These are phyloP conservation scores for Branchipolynoe longqiensis DNA, from an alignment of 2,888 invertebrate genomes.

Conservation along the genomic window DNA sequence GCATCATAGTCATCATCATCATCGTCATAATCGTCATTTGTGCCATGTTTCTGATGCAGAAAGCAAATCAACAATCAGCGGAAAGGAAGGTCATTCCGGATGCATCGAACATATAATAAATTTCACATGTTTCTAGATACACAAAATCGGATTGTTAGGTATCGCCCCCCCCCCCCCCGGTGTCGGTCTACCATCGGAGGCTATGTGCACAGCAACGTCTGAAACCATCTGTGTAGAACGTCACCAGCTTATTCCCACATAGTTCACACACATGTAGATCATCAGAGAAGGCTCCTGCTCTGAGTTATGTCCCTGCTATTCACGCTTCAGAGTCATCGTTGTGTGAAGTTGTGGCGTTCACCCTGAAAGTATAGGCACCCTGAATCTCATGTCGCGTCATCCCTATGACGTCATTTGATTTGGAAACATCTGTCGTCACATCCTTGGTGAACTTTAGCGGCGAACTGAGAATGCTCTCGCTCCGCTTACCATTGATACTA, in stretches of 20 bases:
- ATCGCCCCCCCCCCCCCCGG: too few relatives aligned
- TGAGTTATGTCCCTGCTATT: neutral
- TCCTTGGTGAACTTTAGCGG: slow-evolving; percentile 2
- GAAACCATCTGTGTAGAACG: neutral
- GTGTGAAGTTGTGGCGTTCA: slow-evolving; percentile 19
- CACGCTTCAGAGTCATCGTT: slow-evolving; percentile 44
- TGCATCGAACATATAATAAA: too few relatives aligned
- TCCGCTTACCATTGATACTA: slow-evolving; percentile 33
- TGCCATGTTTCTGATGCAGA: too few relatives aligned
- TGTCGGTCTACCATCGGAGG: neutral
- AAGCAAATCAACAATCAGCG: too few relatives aligned
- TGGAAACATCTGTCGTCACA: slow-evolving; percentile 50
- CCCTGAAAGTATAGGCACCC: slow-evolving; percentile 14
- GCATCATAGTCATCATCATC: too few relatives aligned
- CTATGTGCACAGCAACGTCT: neutral
- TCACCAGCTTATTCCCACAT: neutral
- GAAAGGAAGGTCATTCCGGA: too few relatives aligned
- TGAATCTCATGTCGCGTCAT: slow-evolving; percentile 24
- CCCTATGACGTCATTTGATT: slow-evolving; percentile 35
- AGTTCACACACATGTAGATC: too few relatives aligned
- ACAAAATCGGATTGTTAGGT: too few relatives aligned
- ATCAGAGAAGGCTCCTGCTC: too few relatives aligned
- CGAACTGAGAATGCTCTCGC: neutral
- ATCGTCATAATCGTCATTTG: too few relatives aligned
- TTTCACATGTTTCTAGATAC: too few relatives aligned